Conservation (phyloP, 2,888 invertebrate genomes). For the Sminthurides aquaticus region DNA sequence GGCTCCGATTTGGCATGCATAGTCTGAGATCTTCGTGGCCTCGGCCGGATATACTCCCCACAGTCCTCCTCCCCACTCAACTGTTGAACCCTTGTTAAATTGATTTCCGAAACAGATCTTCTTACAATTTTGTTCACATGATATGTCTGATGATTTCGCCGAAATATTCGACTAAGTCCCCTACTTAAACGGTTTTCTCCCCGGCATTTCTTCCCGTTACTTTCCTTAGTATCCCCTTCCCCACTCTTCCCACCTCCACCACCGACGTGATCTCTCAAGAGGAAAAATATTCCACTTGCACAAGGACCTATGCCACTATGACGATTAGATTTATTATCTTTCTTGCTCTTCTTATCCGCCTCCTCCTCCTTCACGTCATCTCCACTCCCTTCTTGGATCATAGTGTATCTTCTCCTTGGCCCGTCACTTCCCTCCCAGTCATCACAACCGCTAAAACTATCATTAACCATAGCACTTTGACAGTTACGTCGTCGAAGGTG, state of each 20-base stretch:
- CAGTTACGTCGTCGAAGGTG: neutral
- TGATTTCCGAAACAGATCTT: neutral
- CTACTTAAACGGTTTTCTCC: constrained; percentile 28
- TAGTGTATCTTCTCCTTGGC: constrained; percentile 6
- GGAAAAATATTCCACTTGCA: neutral
- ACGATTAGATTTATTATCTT: too few relatives aligned
- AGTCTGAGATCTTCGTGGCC: neutral
- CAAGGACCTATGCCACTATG: neutral
- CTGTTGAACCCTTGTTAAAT: neutral
- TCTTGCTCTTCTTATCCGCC: neutral
- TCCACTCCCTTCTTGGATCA: constrained; percentile 4
- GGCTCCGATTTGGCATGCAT: neutral
- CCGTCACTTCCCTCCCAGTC: neutral
- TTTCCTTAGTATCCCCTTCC: neutral
- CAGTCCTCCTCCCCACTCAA: neutral
- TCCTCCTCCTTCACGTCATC: neutral
- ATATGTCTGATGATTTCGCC: constrained; percentile 27
- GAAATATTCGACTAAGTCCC: constrained; percentile 32
- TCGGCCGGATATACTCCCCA: neutral
- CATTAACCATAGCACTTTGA: neutral
- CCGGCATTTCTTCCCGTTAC: neutral
- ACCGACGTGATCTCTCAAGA: neutral
- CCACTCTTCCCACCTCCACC: neutral
- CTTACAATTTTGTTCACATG: constrained; percentile 22
- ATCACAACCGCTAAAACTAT: neutral